phyloP scores from a whole-genome alignment of 2,888 invertebrate genomes.

The Prostheceraeus crozeri region DNA sequence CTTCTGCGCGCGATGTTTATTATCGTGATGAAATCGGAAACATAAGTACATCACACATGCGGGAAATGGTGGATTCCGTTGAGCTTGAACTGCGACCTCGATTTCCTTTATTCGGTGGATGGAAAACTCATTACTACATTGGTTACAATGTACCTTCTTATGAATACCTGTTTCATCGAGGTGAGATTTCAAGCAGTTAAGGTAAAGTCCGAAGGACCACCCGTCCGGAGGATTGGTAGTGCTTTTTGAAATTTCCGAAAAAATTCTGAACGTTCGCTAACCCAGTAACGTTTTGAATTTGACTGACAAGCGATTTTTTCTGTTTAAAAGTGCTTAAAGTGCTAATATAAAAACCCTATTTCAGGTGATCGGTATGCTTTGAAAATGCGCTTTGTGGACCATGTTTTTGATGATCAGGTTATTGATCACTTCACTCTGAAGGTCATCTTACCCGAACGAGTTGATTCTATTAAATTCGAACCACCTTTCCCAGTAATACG shows the following conservation, averaged over 20 bases:
- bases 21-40: conserved; percentile 95
- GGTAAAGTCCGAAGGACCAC: too few species aligned
- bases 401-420: conserved; percentile 90
- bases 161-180: conserved; percentile 78
- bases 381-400: conserved; percentile 88
- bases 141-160: conserved; percentile 96
- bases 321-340: too few species aligned
- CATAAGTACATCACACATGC: conserved; percentile 90
- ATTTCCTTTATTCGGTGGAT: conserved; percentile 95
- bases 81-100: conserved; percentile 89
- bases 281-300: too few species aligned
- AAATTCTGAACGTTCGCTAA: too few species aligned
- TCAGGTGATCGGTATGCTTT: conserved; percentile 67
- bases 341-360: too few species aligned
- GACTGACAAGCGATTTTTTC: too few species aligned
- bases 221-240: too few species aligned
- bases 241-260: too few species aligned
- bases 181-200: too few species aligned
- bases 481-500: conserved; percentile 74
- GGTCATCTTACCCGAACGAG: conserved; percentile 86
- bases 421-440: conserved; percentile 79
- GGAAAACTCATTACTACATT: conserved; percentile 91
- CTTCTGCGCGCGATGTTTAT: conserved; percentile 87
- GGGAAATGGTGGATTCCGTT: conserved; percentile 77
- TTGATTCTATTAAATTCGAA: conserved; percentile 69